Conservation (phyloP, 1,140 invertebrate species). For the Maniola jurtina region DNA sequence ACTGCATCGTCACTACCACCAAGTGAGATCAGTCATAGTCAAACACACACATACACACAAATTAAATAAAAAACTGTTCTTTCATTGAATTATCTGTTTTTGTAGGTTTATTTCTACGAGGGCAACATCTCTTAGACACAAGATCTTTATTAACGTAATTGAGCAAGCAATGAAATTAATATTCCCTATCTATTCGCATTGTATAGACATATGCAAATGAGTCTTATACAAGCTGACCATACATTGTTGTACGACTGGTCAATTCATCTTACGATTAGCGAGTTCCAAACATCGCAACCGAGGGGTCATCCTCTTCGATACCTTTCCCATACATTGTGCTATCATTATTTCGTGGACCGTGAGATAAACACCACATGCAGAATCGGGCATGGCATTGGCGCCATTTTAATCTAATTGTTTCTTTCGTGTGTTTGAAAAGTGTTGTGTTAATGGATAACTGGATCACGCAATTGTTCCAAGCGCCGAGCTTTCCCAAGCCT, state of each 20-base stretch:
- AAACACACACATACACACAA: no score
- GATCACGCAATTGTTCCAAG: conserved; percentile 68
- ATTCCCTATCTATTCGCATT: conserved; percentile 4
- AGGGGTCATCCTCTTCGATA: conserved; percentile 68
- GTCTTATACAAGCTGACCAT: conserved; percentile 33
- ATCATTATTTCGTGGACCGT: conserved; percentile 60
- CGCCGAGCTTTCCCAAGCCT: conserved; percentile 53
- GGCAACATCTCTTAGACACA: neutral
- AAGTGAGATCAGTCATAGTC: no score
- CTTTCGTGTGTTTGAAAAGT: conserved; percentile 20
- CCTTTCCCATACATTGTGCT: conserved; percentile 55
- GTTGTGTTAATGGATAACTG: conserved; percentile 59
- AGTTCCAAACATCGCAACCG: conserved; percentile 45
- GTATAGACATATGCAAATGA: conserved; percentile 57
- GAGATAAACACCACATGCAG: conserved; percentile 57
- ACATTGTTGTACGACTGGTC: conserved; percentile 56
- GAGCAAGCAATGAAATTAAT: conserved; percentile 16
- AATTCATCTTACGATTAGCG: conserved; percentile 68
- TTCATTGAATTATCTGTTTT: no score
- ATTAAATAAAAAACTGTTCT: no score
- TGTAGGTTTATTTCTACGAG: neutral
- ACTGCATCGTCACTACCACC: no score
- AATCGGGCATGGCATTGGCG: neutral
- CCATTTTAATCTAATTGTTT: conserved; percentile 14
- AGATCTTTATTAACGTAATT: neutral